Evolutionary conservation across 2,113 vertebrate genomes (phyloP), one percentile per base, ranked within the genome.

Genomic region (Anseranas semipalmata): DNA sequence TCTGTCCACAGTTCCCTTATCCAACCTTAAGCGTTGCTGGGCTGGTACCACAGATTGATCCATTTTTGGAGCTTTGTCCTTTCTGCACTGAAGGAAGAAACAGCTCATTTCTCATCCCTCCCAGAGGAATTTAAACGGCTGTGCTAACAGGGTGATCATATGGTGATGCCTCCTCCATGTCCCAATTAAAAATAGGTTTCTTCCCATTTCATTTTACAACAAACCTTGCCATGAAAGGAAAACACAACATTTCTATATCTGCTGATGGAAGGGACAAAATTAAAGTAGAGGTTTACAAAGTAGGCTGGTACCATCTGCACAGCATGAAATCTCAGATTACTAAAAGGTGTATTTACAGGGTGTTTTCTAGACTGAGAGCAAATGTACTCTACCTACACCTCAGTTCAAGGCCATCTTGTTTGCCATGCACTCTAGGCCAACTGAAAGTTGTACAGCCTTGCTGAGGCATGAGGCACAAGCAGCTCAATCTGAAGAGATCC

Each of bases 1-100:
- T 7, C 56, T 46, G 53, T 16, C 30, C n/a, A 11, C 10, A 58
- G 41, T 3, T 55, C 55, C 45, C n/a, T 41, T 39, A 60, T 4
- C 41, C 33, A 75, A 10, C 39, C 33, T 22, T 10, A 25, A 8
- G 2, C 3, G 5, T n/a, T 0, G 0, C 0, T 2, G 39, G 45
- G 3, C 35, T 46, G 62, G 50, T 68, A 39, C 17, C 43, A 74
- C n/a, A 39, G 65, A 43, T 12, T 9, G 25, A 75, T 59, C 28
- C 14, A 12, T 9, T 86, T 53, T 37, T 5, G 17, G 43, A 75
- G 55, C 3, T 62, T 41, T 27, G 27, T 48, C 25, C n/a, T n/a
- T 70, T 22, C 56, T 75, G 17, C 50, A 53, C 5, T n/a, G 33
- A 45, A 75, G 67, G 63, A 50, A 87, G 55, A 52, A 72, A 77